phyloP scores from a whole-genome alignment of 2,113 vertebrate species.

The Motacilla alba region DNA sequence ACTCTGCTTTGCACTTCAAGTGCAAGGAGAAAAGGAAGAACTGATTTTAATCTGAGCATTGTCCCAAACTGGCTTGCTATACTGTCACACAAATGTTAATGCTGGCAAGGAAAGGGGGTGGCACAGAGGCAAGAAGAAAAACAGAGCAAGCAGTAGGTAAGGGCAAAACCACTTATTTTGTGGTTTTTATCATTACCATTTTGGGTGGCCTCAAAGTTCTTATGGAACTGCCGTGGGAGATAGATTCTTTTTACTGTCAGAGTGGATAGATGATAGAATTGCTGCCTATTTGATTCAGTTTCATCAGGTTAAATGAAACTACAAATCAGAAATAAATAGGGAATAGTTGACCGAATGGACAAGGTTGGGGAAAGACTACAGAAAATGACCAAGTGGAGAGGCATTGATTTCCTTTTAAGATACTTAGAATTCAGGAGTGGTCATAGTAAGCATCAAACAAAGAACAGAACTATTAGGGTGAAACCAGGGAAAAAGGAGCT shows the following conservation, averaged over 20 bases:
- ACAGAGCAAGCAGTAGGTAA: background rate
- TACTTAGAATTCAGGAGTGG: background rate
- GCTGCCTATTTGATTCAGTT: background rate
- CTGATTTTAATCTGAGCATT: background rate
- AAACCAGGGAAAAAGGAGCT: background rate
- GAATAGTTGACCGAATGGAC: background rate
- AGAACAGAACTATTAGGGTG: background rate
- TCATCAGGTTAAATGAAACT: background rate
- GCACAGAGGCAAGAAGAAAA: background rate
- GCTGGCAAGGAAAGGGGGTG: background rate
- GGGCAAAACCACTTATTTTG: background rate
- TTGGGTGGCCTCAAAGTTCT: background rate
- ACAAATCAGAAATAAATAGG: background rate
- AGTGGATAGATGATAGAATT: background rate
- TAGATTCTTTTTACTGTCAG: background rate
- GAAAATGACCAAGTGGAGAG: background rate
- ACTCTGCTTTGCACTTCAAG: background rate
- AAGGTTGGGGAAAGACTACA: background rate
- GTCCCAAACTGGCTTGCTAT: background rate
- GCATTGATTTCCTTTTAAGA: background rate
- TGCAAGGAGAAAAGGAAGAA: background rate
- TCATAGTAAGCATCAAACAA: background rate
- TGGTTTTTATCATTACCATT: background rate
- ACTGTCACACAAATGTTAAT: background rate
- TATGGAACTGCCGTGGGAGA: background rate